Base-by-base conservation (phyloP, 2,113 vertebrate species). In the Cyprinus carpio region DNA sequence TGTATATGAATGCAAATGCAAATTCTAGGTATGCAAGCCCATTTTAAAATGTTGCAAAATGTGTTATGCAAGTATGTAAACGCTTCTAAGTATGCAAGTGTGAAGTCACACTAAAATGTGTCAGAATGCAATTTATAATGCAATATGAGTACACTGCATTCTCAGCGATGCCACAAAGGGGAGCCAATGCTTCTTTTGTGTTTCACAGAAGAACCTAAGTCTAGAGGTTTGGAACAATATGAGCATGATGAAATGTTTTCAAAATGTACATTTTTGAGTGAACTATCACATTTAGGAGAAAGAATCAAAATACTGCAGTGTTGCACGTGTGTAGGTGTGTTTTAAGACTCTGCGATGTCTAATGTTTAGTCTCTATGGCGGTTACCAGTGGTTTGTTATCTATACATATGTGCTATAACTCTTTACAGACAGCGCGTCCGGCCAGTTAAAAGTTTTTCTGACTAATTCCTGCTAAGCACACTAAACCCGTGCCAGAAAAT, bases 341-440 rank as follows among this genome's bases (percentile, higher is more conserved):
- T 16, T 67, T 67, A 40, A 37, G 67, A 71, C 10, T 64, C 18
- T 71, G 67, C 37, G 67, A 11, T 71, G 15, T 51, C 25, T 20
- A 27, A 77, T 79, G 56, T 79, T 79, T 79, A 43, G 60, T 81
- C 58, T 81, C 58, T 15, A 27, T 81, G 78, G 8, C n/a, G 13
- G 58, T 81, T 65, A 81, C 46, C 78, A 46, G 23, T 18, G 13
- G 58, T 65, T 46, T 81, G 37, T 81, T 81, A 65, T 81, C 78
- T 65, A 64, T 65, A 65, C 1, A 6, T 43, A 40, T 43, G 40
- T n/a, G 6, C 37, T 25, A 27, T 75, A 49, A 75, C 72, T 49
- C 43, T 75, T 46, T 75, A 49, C 72, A 75, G 72, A 18, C 40
- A 46, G 76, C 1, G 1, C 1, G 18, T 54, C 27, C 15, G 4